phyloP scores from a whole-genome alignment of 1,140 invertebrate genomes.

The Rhopalosiphum padi region DNA sequence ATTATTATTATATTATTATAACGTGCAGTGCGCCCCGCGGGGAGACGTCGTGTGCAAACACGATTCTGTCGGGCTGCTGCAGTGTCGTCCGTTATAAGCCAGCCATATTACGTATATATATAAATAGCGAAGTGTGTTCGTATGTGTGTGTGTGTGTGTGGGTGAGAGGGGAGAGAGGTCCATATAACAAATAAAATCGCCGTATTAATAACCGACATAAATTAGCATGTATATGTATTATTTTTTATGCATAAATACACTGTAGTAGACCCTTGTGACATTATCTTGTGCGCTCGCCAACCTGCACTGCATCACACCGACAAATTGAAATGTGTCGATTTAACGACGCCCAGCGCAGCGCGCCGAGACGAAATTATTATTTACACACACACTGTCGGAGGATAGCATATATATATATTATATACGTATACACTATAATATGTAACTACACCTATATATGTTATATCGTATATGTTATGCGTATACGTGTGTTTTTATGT shows the following conservation, averaged over 20 bases:
- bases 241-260: neutral
- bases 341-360: neutral
- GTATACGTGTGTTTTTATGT: neutral
- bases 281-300: conserved; percentile 4
- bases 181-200: conserved; percentile 10
- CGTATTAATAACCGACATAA: conserved; percentile 17
- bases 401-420: too few species aligned
- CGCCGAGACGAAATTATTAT: neutral
- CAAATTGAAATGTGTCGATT: conserved; percentile 30
- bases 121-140: neutral
- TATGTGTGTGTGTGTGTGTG: neutral
- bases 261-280: neutral
- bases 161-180: too few species aligned
- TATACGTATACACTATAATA: too few species aligned
- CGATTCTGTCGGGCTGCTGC: neutral
- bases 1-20: neutral
- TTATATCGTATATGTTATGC: neutral
- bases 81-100: neutral
- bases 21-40: neutral
- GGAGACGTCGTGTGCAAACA: neutral
- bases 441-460: neutral
- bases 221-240: neutral
- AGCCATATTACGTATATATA: too few species aligned
- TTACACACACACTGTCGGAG: neutral
- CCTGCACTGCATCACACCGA: neutral